Percentiles rank a stretch among this genome's conserved stretches.
These are phyloP conservation scores for Anguilla rostrata DNA, from an alignment of 2,113 vertebrate genomes.

Conservation along the genomic window DNA sequence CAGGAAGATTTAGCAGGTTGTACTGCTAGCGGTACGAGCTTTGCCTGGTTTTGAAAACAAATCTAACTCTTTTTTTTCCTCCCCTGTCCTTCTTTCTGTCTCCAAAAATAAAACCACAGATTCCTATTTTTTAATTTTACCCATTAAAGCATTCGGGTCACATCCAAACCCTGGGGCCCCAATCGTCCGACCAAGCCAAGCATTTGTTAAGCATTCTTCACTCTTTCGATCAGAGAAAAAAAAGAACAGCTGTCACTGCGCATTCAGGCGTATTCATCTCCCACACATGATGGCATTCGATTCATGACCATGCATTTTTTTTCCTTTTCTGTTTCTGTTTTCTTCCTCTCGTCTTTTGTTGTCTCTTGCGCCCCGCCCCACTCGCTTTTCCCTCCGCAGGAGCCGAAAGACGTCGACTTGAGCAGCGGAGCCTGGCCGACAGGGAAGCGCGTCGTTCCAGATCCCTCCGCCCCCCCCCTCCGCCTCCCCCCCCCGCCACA, in stretches of 20 bases:
- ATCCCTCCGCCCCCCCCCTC: constrained; percentile 55
- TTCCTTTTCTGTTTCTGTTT: constrained; percentile 56
- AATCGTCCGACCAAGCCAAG: constrained; percentile 47
- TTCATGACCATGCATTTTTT: constrained; percentile 57
- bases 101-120: constrained; percentile 76
- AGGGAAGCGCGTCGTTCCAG: constrained; percentile 70
- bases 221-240: constrained; percentile 19
- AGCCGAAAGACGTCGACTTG: constrained; percentile 65
- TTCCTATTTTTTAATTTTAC: constrained; percentile 89
- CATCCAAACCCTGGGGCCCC: constrained; percentile 48
- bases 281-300: constrained; percentile 28
- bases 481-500: constrained; percentile 31
- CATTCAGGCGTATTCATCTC: constrained; percentile 29
- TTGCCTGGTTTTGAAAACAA: neutral
- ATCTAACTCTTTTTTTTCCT: constrained; percentile 18
- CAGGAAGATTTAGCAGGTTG: neutral
- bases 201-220: constrained; percentile 45
- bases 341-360: constrained; percentile 51
- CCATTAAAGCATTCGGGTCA: constrained; percentile 75
- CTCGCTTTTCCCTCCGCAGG: constrained; percentile 55
- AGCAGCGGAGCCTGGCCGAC: constrained; percentile 46
- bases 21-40: neutral
- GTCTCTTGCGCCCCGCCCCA: constrained; percentile 55
- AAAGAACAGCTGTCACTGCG: constrained; percentile 19
- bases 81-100: constrained; percentile 66